These are phyloP conservation scores for Megalops atlanticus DNA, from an alignment of 2,113 vertebrate genomes.

Conservation along the genomic window DNA sequence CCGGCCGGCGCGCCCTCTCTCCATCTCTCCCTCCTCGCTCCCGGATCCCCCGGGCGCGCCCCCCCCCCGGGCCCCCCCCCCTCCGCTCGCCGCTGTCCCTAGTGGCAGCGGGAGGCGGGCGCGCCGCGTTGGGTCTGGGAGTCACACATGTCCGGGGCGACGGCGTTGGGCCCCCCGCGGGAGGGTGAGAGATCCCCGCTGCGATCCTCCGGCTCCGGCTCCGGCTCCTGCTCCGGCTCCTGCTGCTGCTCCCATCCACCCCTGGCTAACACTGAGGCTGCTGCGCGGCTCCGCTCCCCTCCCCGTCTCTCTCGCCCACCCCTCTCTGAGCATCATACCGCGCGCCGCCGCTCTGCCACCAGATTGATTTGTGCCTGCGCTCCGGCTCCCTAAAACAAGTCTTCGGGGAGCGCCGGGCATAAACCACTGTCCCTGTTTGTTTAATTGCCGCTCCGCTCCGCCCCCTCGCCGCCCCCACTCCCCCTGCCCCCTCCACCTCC, in stretches of 20 bases:
- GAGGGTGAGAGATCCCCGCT: constrained; percentile 20
- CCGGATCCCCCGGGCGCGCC: constrained; percentile 44
- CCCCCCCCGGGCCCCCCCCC: constrained; percentile 22
- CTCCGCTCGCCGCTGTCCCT: constrained; percentile 9
- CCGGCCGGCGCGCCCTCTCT: constrained; percentile 34
- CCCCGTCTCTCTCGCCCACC: constrained; percentile 35
- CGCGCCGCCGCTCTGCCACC: constrained; percentile 32
- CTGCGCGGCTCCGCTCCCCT: constrained; percentile 32
- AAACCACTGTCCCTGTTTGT: constrained; percentile 28
- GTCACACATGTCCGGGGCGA: constrained; percentile 36
- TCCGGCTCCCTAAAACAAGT: constrained; percentile 36
- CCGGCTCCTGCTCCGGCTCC: constrained; percentile 8
- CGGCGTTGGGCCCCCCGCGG: constrained; percentile 9
- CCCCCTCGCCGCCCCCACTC: constrained; percentile 8
- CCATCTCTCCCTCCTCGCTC: constrained; percentile 36
- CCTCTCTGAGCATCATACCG: constrained; percentile 49
- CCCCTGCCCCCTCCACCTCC: constrained; percentile 36
- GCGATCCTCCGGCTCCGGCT: neutral
- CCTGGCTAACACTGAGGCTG: constrained; percentile 28
- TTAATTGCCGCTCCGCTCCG: constrained; percentile 38
- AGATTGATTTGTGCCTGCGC: constrained; percentile 46
- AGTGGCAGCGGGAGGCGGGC: neutral
- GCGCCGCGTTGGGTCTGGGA: neutral
- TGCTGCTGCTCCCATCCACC: constrained; percentile 19
- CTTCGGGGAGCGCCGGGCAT: constrained; percentile 23